Evolutionary conservation across 2,888 invertebrate species (phyloP).

Genomic region (Theodoxus fluviatilis): DNA sequence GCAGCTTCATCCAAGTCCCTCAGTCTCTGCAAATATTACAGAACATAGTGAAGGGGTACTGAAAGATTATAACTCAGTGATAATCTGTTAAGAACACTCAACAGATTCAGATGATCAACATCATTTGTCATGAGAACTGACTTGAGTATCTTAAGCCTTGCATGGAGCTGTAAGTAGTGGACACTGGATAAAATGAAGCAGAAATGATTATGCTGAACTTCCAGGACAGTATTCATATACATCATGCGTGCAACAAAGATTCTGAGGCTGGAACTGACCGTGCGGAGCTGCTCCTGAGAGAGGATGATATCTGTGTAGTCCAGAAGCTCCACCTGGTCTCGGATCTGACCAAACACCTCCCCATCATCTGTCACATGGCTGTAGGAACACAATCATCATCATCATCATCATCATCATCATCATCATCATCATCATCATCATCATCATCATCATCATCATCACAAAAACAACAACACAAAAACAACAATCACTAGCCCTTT

Average conservation of each 20-base stretch:
- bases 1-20: constrained; percentile 79
- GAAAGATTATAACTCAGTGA: no score
- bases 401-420: not conserved
- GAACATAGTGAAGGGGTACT: not conserved
- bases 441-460: no score
- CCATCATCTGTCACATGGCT: constrained; percentile 86
- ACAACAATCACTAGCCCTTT: no score
- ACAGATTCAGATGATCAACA: no score
- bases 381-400: constrained; percentile 38
- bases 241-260: not conserved
- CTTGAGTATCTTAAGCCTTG: no score
- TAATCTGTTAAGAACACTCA: no score
- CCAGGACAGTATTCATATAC: not conserved
- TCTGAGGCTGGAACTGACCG: constrained; percentile 45
- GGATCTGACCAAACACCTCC: constrained; percentile 80
- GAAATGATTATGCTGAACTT: not conserved
- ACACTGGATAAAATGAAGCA: constrained; percentile 1
- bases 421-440: no score
- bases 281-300: constrained; percentile 75
- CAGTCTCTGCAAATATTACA: constrained; percentile 70
- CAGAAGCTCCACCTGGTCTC: constrained; percentile 76
- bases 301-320: constrained; percentile 78
- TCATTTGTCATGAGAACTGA: no score
- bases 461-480: no score
- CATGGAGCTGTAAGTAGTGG: no score